These are phyloP conservation scores for Cheilinus undulatus DNA, from an alignment of 2,113 vertebrate species.

Conservation along the genomic window DNA sequence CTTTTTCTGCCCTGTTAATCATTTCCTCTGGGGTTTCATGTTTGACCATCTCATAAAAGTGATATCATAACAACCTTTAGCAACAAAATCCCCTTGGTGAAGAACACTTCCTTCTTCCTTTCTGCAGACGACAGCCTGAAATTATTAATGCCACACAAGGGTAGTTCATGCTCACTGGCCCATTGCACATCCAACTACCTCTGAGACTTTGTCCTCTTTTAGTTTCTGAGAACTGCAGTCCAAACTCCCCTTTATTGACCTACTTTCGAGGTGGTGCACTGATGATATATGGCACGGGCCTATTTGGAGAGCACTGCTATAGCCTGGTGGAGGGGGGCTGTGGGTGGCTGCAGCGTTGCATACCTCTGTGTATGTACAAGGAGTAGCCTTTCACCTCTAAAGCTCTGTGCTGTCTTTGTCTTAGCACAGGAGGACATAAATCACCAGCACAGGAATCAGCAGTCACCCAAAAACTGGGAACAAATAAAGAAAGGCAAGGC, in stretches of 20 bases:
- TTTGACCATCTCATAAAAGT: not conserved
- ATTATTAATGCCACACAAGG: conserved; percentile 25
- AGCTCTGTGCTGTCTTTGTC: conserved; percentile 71
- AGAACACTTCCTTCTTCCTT: conserved; percentile 17
- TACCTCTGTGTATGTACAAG: conserved; percentile 74
- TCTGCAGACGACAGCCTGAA: conserved; percentile 40
- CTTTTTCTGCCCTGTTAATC: not conserved
- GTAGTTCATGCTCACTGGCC: conserved; percentile 40
- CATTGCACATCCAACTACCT: conserved; percentile 33
- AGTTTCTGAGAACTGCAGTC: conserved; percentile 49
- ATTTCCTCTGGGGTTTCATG: not conserved
- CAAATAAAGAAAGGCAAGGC: conserved; percentile 11
- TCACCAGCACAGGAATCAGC: conserved; percentile 50
- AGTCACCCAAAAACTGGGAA: conserved; percentile 27
- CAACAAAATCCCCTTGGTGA: not conserved
- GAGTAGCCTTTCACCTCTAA: conserved; percentile 74
- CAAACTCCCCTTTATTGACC: conserved; percentile 77
- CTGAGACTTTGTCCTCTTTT: conserved; percentile 53
- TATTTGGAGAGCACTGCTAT: conserved; percentile 51
- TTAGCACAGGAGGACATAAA: conserved; percentile 69
- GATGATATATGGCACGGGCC: conserved; percentile 73
- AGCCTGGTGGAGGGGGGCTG: conserved; percentile 35
- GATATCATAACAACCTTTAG: conserved; percentile 7
- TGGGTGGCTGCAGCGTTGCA: conserved; percentile 37
- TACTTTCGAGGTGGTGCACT: conserved; percentile 70